These are phyloP conservation scores for Hippopotamyrus pictus DNA, from an alignment of 2,797 vertebrate species.

Conservation along the genomic window DNA sequence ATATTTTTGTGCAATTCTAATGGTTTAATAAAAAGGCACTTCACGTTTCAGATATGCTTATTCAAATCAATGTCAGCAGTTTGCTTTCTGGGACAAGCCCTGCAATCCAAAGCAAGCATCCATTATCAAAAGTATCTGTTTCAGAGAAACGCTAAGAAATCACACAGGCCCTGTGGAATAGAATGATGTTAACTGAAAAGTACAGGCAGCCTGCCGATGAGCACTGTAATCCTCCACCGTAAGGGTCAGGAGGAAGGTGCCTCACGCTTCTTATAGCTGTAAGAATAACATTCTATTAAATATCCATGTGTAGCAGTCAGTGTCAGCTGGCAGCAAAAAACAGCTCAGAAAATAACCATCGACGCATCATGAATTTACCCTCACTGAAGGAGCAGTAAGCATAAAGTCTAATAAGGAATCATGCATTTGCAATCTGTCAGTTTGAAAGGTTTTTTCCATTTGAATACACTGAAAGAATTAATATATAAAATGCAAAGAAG, in stretches of 20 bases:
- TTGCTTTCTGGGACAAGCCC: not conserved
- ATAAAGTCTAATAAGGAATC: not conserved
- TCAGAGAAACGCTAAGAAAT: not conserved
- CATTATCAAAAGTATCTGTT: not conserved
- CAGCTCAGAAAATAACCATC: not conserved
- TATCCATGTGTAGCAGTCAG: not conserved
- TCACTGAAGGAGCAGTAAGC: not conserved
- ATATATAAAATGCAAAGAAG: not conserved
- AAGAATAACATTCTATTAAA: not conserved
- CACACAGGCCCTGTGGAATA: not conserved
- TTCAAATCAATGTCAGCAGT: slow-evolving; percentile 11
- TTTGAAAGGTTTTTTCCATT: not conserved
- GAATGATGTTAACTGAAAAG: not conserved
- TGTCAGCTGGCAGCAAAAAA: not conserved
- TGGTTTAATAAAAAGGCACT: not conserved
- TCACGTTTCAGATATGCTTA: not conserved
- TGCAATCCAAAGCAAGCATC: not conserved
- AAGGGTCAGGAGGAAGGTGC: not conserved
- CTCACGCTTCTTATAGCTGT: not conserved
- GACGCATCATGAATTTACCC: not conserved
- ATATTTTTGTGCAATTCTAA: not conserved
- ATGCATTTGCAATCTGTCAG: not conserved
- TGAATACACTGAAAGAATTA: not conserved
- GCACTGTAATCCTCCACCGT: not conserved
- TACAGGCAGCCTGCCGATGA: not conserved